These are phyloP conservation scores for Puntigrus tetrazona DNA, from an alignment of 2,113 vertebrate genomes.

Conservation along the genomic window DNA sequence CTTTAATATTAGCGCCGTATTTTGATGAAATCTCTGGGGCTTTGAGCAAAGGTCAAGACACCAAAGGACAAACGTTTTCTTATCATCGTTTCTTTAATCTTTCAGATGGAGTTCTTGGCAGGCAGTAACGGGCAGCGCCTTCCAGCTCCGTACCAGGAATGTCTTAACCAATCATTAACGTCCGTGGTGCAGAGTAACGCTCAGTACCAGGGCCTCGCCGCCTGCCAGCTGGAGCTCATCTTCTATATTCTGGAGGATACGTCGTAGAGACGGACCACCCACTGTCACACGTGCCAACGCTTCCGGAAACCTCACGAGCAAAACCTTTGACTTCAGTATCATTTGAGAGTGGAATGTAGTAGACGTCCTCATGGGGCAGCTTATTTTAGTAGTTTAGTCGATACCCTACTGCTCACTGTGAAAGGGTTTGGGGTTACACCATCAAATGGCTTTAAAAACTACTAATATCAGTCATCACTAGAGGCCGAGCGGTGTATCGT, in stretches of 20 bases:
- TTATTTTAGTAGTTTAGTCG: background rate
- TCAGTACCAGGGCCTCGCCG: conserved; percentile 85
- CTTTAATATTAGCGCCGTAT: background rate
- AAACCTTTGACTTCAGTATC: conserved; percentile 45
- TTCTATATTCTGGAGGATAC: conserved; percentile 98
- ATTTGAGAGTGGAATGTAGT: conserved; percentile 12
- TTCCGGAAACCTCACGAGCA: conserved; percentile 35
- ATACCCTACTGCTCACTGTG: conserved; percentile 32
- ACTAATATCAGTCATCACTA: background rate
- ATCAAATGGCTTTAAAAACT: background rate
- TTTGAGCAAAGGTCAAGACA: background rate
- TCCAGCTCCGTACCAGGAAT: conserved; percentile 91
- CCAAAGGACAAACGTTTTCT: background rate
- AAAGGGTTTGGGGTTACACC: background rate
- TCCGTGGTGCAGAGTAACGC: conserved; percentile 93
- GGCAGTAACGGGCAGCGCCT: conserved; percentile 93
- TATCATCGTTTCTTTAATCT: background rate
- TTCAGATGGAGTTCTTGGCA: conserved; percentile 91
- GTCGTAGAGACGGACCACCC: conserved; percentile 70
- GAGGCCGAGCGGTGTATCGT: background rate
- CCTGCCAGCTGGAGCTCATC: conserved; percentile 93
- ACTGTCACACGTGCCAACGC: conserved; percentile 18
- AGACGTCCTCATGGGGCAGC: background rate
- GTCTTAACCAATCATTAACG: conserved; percentile 90
- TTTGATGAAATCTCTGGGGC: background rate